Evolutionary conservation across 1,140 invertebrate species (phyloP).

Genomic region (Brachionus rubens): DNA sequence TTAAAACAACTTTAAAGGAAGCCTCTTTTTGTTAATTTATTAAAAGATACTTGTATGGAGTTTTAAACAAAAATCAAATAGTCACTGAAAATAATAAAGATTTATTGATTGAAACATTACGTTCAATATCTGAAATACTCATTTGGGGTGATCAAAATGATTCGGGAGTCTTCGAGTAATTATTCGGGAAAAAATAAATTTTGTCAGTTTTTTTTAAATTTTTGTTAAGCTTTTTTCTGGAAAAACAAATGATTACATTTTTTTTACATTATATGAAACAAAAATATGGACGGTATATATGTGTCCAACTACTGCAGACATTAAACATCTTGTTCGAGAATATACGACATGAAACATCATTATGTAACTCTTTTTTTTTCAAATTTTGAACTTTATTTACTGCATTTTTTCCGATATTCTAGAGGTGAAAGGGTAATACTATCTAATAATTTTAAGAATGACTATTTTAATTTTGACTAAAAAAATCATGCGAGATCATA

Average conservation of each 20-base stretch:
- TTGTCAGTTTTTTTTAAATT: constrained; percentile 48
- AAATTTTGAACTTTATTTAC: constrained; percentile 14
- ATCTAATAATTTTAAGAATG: no score
- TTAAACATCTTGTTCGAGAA: constrained; percentile 99
- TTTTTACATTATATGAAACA: constrained; percentile 96
- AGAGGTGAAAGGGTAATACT: no score
- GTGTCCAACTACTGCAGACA: constrained; percentile 94
- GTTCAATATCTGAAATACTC: constrained; percentile 95
- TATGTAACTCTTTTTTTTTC: constrained; percentile 73
- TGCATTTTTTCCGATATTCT: no score
- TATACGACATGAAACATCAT: constrained; percentile 93
- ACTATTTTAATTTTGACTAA: no score
- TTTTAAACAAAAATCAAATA: constrained; percentile 90
- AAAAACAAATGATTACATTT: constrained; percentile 98
- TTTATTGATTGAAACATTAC: constrained; percentile 88
- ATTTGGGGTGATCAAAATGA: constrained; percentile 99
- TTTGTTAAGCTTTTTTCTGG: constrained; percentile 85
- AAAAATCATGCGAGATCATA: no score
- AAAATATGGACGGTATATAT: constrained; percentile 91
- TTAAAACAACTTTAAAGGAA: no score
- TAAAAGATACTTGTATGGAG: constrained; percentile 52
- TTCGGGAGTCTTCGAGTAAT: constrained; percentile 97
- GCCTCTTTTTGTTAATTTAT: no score
- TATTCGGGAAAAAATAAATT: constrained; percentile 50
- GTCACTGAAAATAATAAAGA: constrained; percentile 90